A percentile compares a stretch with the other conserved stretches of the same genome.
phyloP scores from a whole-genome alignment of 2,797 vertebrate species.

The Sphenodon punctatus region DNA sequence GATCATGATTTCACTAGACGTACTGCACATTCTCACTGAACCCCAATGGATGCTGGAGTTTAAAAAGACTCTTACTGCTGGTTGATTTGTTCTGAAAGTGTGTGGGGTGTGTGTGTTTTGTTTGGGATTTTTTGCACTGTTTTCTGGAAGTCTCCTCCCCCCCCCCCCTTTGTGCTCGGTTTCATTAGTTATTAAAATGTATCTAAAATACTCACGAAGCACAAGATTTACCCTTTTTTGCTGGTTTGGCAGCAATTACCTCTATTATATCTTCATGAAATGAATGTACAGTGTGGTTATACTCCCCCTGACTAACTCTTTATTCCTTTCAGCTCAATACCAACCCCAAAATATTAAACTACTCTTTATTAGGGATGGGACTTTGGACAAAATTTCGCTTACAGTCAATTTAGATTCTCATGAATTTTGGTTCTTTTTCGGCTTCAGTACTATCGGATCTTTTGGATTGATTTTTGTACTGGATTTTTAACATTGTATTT shows the following conservation, averaged over 20 bases:
- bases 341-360: not conserved
- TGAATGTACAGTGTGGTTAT: not conserved
- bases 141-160: too few relatives aligned
- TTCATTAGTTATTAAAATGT: slow-evolving; percentile 31
- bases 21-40: slow-evolving; percentile 3
- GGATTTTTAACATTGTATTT: too few relatives aligned
- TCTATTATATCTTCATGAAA: not conserved
- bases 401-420: too few relatives aligned
- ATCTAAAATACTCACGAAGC: slow-evolving; percentile 12
- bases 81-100: not conserved
- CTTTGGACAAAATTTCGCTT: too few relatives aligned
- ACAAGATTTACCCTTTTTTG: slow-evolving; percentile 17
- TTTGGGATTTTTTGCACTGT: too few relatives aligned
- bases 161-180: too few relatives aligned
- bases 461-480: too few relatives aligned
- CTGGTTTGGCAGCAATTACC: slow-evolving; percentile 46
- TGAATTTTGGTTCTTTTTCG: too few relatives aligned
- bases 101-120: rapidly evolving
- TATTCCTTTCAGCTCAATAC: not conserved
- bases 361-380: too few relatives aligned
- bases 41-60: not conserved
- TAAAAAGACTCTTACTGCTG: slow-evolving; percentile 7
- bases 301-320: not conserved
- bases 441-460: too few relatives aligned
- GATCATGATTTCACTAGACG: slow-evolving; percentile 31